Conservation (phyloP, 1,140 invertebrate species). For the Psix sp. region DNA sequence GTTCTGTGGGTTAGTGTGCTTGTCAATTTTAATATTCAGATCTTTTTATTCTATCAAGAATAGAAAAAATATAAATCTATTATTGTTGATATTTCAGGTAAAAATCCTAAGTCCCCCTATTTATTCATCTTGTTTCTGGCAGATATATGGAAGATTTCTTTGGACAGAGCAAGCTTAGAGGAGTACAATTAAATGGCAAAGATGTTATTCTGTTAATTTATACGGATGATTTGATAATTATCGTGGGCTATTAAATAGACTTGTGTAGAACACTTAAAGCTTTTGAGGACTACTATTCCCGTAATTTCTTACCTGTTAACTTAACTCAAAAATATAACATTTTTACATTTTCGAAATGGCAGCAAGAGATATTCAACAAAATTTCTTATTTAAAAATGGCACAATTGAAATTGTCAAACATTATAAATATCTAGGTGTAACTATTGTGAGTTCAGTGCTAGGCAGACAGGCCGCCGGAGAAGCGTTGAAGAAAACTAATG, state of each 20-base stretch:
- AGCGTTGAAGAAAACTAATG: constrained; percentile 26
- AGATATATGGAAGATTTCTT: constrained; percentile 51
- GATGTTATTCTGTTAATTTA: constrained; percentile 43
- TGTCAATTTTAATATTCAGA: too few relatives aligned
- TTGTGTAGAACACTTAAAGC: constrained; percentile 24
- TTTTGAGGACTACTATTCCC: constrained; percentile 34
- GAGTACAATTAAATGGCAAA: constrained; percentile 17
- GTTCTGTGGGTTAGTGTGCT: too few relatives aligned
- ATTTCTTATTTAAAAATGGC: constrained; percentile 6
- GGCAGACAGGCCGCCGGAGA: constrained; percentile 8
- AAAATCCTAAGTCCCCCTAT: constrained; percentile 34
- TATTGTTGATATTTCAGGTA: too few relatives aligned
- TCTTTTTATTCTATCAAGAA: too few relatives aligned
- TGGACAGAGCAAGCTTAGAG: constrained; percentile 14
- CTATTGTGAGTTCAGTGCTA: constrained; percentile 15
- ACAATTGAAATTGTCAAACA: constrained; percentile 5
- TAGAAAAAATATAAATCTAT: too few relatives aligned
- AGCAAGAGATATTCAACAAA: constrained; percentile 13
- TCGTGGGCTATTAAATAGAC: constrained; percentile 14
- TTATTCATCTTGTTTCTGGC: constrained; percentile 45
- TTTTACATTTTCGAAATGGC: constrained; percentile 45
- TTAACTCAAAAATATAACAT: constrained; percentile 53
- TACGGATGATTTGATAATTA: constrained; percentile 51
- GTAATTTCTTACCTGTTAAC: constrained; percentile 36
- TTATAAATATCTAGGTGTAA: constrained; percentile 28